These are phyloP conservation scores for Thalassarche chlororhynchos DNA, from an alignment of 2,113 vertebrate genomes.

Conservation along the genomic window DNA sequence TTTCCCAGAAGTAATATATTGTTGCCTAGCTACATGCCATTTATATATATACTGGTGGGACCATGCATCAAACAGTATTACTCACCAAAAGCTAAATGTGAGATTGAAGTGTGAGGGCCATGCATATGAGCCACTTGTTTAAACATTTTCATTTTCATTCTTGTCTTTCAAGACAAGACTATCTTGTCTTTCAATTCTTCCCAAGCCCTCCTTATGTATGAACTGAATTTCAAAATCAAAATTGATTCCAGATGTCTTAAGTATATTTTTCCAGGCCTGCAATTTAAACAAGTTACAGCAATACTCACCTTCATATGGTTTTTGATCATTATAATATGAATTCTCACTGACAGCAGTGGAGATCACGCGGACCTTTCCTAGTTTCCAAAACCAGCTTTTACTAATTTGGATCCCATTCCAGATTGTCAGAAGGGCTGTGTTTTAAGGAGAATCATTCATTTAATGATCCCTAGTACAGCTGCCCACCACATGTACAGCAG, in stretches of 20 bases:
- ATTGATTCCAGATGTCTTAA: constrained; percentile 69
- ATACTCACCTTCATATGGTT: neutral
- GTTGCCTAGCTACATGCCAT: neutral
- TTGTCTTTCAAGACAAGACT: neutral
- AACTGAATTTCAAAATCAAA: constrained; percentile 61
- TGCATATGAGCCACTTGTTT: neutral
- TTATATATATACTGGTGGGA: neutral
- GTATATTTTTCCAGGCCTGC: constrained; percentile 42
- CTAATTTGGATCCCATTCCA: neutral
- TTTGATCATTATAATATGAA: constrained; percentile 22
- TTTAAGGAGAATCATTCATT: neutral
- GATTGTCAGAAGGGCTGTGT: neutral
- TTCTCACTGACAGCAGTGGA: constrained; percentile 2
- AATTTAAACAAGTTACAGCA: constrained; percentile 33
- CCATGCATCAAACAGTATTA: neutral
- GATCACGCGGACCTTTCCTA: neutral
- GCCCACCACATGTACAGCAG: constrained; percentile 6
- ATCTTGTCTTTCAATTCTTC: constrained; percentile 22
- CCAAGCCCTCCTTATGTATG: neutral
- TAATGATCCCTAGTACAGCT: constrained; percentile 31
- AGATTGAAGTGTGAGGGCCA: neutral
- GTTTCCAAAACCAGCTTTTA: neutral
- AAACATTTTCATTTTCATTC: neutral
- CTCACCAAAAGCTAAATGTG: neutral
- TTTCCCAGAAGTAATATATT: neutral